Percentiles rank a stretch among this genome's conserved stretches.
Evolutionary conservation across 2,113 vertebrate species (phyloP).

Genomic region (Andinoacara biseriatus): DNA sequence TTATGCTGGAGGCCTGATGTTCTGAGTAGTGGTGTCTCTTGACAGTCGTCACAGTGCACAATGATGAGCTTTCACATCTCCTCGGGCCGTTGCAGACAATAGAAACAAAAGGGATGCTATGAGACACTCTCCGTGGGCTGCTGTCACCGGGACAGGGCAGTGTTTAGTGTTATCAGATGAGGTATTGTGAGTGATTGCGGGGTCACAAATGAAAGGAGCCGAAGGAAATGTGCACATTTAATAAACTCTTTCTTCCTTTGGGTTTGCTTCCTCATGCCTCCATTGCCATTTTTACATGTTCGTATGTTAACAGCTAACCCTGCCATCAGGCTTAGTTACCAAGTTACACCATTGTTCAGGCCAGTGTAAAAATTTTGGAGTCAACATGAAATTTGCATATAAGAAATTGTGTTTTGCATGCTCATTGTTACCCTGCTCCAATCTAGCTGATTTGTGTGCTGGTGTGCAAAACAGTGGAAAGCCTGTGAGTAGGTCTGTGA

Average conservation of each 20-base stretch:
- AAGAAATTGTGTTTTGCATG: neutral
- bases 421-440: neutral
- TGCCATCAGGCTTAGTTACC: neutral
- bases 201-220: constrained; percentile 11
- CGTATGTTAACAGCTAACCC: neutral
- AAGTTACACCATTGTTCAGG: neutral
- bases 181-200: neutral
- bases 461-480: neutral
- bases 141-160: neutral
- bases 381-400: neutral
- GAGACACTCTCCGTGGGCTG: neutral
- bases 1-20: constrained; percentile 21
- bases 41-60: constrained; percentile 42
- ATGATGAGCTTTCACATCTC: constrained; percentile 53
- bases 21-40: constrained; percentile 19
- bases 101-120: constrained; percentile 32
- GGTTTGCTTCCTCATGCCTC: neutral
- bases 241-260: constrained; percentile 2
- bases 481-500: constrained; percentile 35
- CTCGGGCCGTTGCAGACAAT: neutral
- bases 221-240: neutral
- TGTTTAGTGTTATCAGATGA: constrained; percentile 5
- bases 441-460: neutral
- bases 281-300: rapidly evolving
- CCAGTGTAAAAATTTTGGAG: neutral